A percentile compares a stretch with the other conserved stretches of the same genome.
phyloP scores from a whole-genome alignment of 2,888 invertebrate genomes.

The Dasysyrphus albostriatus region DNA sequence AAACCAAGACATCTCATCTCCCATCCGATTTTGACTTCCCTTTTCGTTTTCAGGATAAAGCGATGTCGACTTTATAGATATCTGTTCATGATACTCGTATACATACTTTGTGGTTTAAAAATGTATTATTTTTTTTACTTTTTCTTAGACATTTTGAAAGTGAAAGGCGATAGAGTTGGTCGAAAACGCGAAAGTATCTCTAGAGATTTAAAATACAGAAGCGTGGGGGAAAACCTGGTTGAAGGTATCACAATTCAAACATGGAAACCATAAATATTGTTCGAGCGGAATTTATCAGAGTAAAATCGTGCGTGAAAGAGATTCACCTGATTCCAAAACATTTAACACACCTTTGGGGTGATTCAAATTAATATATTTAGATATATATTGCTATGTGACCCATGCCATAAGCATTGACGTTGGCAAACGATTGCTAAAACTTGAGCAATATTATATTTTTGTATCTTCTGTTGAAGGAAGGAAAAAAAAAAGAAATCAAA shows the following conservation, averaged over 20 bases:
- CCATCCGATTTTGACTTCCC: slow-evolving; percentile 5
- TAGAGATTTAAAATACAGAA: not conserved
- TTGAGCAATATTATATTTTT: slow-evolving; percentile 7
- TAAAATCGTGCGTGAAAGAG: slow-evolving; percentile 10
- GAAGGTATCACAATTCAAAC: not conserved
- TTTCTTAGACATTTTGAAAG: not conserved
- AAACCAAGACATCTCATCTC: slow-evolving; percentile 6
- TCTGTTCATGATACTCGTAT: slow-evolving; percentile 30
- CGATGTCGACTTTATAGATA: slow-evolving; percentile 10
- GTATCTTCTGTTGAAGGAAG: not conserved
- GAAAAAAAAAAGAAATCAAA: slow-evolving; percentile 46
- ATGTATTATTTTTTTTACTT: not conserved
- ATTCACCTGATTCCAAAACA: slow-evolving; percentile 7
- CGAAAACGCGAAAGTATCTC: slow-evolving; percentile 10
- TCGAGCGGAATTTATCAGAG: slow-evolving; percentile 13
- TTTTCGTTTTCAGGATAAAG: not conserved
- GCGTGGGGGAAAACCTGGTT: not conserved
- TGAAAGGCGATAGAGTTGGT: not conserved
- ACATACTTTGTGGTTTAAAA: slow-evolving; percentile 7
- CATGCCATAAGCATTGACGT: not conserved
- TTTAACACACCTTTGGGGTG: slow-evolving; percentile 17
- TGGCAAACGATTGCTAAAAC: not conserved
- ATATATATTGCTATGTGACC: slow-evolving; percentile 8
- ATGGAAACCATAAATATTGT: slow-evolving; percentile 18
- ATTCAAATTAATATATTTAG: not conserved